phyloP scores from a whole-genome alignment of 2,888 invertebrate species.

The Drosophila monieri region DNA sequence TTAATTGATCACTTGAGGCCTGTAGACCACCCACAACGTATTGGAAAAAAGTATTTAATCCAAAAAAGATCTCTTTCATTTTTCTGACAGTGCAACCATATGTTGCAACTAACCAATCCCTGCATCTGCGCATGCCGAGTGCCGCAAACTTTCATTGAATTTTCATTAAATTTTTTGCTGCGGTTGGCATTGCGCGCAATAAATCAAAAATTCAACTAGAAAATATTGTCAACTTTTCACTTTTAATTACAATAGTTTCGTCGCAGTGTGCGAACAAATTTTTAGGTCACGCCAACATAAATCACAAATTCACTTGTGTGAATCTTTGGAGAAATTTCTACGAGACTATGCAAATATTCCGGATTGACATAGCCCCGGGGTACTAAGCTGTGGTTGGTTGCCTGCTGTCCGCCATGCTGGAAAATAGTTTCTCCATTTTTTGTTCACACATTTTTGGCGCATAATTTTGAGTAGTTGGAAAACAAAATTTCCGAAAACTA shows the following conservation, averaged over 20 bases:
- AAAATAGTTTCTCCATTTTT: conserved; percentile 2
- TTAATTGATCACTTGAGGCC: background rate
- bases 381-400: conserved; percentile 17
- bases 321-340: conserved; percentile 67
- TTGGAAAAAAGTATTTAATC: background rate
- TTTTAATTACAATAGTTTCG: conserved; percentile 67
- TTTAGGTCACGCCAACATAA: conserved; percentile 70
- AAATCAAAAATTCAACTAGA: conserved; percentile 62
- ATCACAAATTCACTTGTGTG: conserved; percentile 67
- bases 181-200: conserved; percentile 59
- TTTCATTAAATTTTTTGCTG: conserved; percentile 69
- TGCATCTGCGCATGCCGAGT: conserved; percentile 4
- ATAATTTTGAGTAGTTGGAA: conserved; percentile 30
- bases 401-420: conserved; percentile 7
- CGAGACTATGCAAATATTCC: conserved; percentile 38
- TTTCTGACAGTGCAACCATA: conserved; percentile 21
- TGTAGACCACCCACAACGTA: background rate
- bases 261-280: conserved; percentile 45
- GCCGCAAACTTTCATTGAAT: conserved; percentile 69
- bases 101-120: conserved; percentile 40
- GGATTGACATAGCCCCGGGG: conserved; percentile 15
- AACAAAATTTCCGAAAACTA: conserved; percentile 12
- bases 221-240: conserved; percentile 77
- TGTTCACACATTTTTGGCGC: conserved; percentile 13
- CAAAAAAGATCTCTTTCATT: background rate